These are phyloP conservation scores for Diplolepis rosae DNA, from an alignment of 2,888 invertebrate species.

Conservation along the genomic window DNA sequence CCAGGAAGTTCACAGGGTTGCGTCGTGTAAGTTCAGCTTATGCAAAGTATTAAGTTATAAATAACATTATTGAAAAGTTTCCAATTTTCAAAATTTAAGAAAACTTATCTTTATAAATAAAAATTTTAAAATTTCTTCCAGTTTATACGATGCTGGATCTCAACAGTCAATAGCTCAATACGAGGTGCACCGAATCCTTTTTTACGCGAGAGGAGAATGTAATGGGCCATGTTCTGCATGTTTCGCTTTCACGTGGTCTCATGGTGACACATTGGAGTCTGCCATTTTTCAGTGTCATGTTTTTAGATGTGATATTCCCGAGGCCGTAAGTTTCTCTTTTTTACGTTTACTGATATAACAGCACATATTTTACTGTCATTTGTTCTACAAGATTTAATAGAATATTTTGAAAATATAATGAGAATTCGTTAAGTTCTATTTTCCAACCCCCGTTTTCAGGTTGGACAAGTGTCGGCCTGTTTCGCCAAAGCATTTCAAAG, in stretches of 20 bases:
- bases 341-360: conserved; percentile 17
- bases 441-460: conserved; percentile 69
- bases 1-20: conserved; percentile 94
- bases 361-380: too few species aligned
- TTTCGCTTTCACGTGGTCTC: conserved; percentile 98
- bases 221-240: conserved; percentile 92
- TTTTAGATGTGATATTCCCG: conserved; percentile 95
- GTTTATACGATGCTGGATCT: conserved; percentile 87
- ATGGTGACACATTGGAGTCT: conserved; percentile 90
- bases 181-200: conserved; percentile 93
- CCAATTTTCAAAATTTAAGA: conserved; percentile 10
- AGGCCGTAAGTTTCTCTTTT: conserved; percentile 82
- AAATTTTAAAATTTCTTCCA: conserved; percentile 65
- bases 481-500: conserved; percentile 96
- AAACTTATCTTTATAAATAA: conserved; percentile 18
- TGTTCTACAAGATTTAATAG: too few species aligned
- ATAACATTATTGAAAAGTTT: conserved; percentile 1
- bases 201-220: conserved; percentile 93
- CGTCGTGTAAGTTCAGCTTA: conserved; percentile 85
- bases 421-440: neutral
- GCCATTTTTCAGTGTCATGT: conserved; percentile 98
- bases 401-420: neutral
- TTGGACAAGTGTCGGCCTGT: conserved; percentile 78
- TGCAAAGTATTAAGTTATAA: conserved; percentile 17
- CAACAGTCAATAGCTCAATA: conserved; percentile 89